Conservation (phyloP, 2,888 invertebrate species). For the Sminthurides aquaticus region DNA sequence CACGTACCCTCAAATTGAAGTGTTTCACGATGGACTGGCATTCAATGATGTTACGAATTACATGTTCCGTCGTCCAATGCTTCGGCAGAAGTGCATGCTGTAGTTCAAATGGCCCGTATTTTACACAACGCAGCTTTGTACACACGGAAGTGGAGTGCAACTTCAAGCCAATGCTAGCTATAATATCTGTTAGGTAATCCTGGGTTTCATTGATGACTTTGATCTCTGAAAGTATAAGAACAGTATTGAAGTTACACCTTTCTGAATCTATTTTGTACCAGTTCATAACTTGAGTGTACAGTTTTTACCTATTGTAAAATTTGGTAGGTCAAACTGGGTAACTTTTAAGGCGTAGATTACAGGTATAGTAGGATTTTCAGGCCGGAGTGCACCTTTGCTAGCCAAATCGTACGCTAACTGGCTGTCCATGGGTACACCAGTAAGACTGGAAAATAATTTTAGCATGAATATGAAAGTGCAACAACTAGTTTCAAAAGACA, state of each 20-base stretch:
- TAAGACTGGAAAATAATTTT: constrained; percentile 50
- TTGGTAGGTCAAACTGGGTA: constrained; percentile 68
- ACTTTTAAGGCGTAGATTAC: constrained; percentile 80
- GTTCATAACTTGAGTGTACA: too few relatives aligned
- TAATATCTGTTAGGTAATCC: constrained; percentile 63
- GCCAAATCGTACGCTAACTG: constrained; percentile 87
- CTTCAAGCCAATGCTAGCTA: constrained; percentile 75
- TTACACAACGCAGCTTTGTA: constrained; percentile 67
- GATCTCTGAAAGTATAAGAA: constrained; percentile 63
- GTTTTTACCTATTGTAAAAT: constrained; percentile 78
- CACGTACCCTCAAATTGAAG: constrained; percentile 24
- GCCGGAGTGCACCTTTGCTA: constrained; percentile 69
- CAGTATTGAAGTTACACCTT: background rate
- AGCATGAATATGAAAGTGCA: constrained; percentile 9
- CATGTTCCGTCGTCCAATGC: constrained; percentile 67
- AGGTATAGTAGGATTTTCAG: constrained; percentile 61
- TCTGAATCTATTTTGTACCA: too few relatives aligned
- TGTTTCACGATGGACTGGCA: constrained; percentile 23
- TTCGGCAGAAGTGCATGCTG: constrained; percentile 70
- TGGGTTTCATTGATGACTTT: constrained; percentile 80
- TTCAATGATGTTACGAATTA: constrained; percentile 58
- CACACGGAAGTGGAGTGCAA: constrained; percentile 74
- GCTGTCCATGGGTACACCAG: constrained; percentile 74
- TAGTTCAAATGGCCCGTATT: constrained; percentile 72
- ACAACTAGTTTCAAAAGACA: constrained; percentile 24